Conservation (phyloP, 2,113 vertebrate genomes). For the Okapia johnstoni region DNA sequence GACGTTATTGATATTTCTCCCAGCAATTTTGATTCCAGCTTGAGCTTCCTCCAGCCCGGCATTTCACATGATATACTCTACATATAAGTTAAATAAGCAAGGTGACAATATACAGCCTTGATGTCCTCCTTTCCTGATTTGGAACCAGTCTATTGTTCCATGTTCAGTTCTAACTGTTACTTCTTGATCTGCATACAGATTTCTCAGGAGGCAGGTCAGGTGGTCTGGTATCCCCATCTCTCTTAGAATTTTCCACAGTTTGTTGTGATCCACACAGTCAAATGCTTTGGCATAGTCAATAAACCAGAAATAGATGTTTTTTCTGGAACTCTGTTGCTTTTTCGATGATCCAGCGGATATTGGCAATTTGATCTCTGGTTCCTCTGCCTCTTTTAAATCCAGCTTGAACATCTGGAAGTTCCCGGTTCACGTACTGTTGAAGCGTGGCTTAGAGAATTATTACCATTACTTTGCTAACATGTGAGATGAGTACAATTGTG, state of each 20-base stretch:
- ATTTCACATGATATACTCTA: background rate
- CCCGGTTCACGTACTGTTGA: background rate
- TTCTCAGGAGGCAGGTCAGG: background rate
- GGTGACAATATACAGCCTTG: too few species aligned
- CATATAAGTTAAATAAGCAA: background rate
- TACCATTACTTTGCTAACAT: background rate
- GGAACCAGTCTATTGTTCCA: background rate
- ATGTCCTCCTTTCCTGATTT: background rate
- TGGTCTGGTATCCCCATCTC: background rate
- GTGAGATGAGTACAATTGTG: background rate
- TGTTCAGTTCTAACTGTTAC: background rate
- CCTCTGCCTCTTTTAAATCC: background rate
- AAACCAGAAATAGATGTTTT: background rate
- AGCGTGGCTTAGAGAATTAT: background rate
- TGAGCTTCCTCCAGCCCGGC: background rate
- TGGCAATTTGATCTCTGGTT: background rate
- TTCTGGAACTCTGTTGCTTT: background rate
- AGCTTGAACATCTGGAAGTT: background rate
- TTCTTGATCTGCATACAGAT: background rate
- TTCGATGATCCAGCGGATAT: accelerated
- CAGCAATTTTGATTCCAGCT: background rate
- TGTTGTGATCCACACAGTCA: background rate
- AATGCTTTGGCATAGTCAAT: background rate
- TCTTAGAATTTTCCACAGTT: background rate
- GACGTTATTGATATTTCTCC: background rate